Evolutionary conservation across 2,113 vertebrate genomes (phyloP), one percentile per base, ranked within the genome.

Genomic region (Apteryx mantelli): DNA sequence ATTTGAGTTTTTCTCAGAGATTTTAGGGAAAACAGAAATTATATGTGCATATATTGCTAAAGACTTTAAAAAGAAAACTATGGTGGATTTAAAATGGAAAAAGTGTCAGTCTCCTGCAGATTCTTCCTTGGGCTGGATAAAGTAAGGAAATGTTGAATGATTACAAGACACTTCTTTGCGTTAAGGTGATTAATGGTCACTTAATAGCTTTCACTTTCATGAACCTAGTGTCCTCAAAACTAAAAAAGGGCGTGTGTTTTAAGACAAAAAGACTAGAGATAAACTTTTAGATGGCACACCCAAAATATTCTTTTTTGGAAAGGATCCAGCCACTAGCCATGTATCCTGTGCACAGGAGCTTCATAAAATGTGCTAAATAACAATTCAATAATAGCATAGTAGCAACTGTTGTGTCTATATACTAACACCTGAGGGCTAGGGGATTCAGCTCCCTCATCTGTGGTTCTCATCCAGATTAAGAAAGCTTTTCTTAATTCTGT

Each of bases 391-490:
- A 40, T 1, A 65, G 4, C 14, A 28, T 3, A 36, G 4, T n/a
- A 74, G 19, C 70, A 70, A 69, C 4, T 15, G 3, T 25, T 65
- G 8, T 64, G 5, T 50, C 88, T 73, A 34, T 13, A 34, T 12
- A 42, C 15, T 7, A 22, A 1, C n/a, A 34, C 4, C 20, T 11
- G 5, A 63, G 7, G 6, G 7, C 6, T 30, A 71, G 30, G 55
- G 11, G 1, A 1, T 50, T 89, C 30, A 58, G 34, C 44, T 1
- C 50, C 2, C 6, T 48, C 42, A 46, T 2, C 1, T 36, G 1
- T 7, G 8, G 2, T 24, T 53, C 28, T 89, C 53, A 53, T 11
- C 2, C 14, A 50, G 30, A 5, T 4, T 63, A 69, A 50, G 24
- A 74, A 70, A 84, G 9, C 5, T 40, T 53, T 81, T 86, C 18